Evolutionary conservation across 2,888 invertebrate species (phyloP).

Genomic region (Cosmorhoe ocellata): DNA sequence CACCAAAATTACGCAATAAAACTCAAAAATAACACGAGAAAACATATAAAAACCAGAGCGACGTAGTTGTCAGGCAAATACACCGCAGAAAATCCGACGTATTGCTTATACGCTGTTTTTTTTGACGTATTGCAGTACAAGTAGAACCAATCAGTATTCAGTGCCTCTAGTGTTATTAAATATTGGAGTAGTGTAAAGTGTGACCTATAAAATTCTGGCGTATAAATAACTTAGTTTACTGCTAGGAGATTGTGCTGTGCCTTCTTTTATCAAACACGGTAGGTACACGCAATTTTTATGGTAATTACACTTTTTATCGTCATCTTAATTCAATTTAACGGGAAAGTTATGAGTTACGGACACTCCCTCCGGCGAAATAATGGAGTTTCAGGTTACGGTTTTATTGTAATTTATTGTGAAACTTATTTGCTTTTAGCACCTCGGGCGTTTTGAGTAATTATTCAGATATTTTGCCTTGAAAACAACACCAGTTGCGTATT

Average conservation of each 20-base stretch:
- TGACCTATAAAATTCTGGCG: no score
- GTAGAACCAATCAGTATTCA: no score
- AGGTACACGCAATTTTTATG: conserved; percentile 70
- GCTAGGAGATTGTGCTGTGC: conserved; percentile 8
- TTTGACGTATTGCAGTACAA: no score
- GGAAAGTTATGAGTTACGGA: conserved; percentile 50
- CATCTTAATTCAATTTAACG: conserved; percentile 70
- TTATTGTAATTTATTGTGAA: conserved; percentile 57
- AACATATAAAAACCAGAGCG: no score
- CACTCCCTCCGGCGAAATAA: conserved; percentile 48
- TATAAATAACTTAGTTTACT: conserved; percentile 3
- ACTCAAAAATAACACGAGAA: no score
- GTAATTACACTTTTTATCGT: conserved; percentile 72
- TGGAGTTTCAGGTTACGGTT: conserved; percentile 50
- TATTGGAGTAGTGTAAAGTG: no score
- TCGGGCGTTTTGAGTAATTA: conserved; percentile 47
- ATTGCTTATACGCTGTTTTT: no score
- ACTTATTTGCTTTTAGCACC: conserved; percentile 53
- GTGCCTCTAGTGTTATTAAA: no score
- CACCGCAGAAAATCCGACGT: no score
- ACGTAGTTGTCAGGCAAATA: no score
- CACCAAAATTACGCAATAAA: no score
- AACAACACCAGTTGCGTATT: conserved; percentile 45
- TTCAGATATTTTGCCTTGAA: conserved; percentile 42
- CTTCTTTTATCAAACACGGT: conserved; percentile 37